These are phyloP conservation scores for Charadrius vociferus DNA, from an alignment of 2,113 vertebrate species.

Conservation along the genomic window DNA sequence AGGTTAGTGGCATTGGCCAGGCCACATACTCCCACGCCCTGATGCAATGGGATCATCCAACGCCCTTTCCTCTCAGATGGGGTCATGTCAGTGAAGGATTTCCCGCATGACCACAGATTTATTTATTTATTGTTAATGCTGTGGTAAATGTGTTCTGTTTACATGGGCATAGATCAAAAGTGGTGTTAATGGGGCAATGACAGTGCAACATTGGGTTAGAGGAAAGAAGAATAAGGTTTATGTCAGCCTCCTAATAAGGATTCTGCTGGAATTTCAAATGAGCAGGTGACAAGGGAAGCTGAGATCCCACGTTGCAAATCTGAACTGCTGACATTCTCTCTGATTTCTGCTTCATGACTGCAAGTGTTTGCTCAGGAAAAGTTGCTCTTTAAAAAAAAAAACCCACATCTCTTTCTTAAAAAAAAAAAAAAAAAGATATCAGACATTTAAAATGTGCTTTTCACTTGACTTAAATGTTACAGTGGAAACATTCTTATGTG, in stretches of 20 bases:
- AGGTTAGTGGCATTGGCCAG: background rate
- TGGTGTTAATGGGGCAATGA: background rate
- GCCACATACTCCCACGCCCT: fast-evolving
- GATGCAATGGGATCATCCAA: background rate
- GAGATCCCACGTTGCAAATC: background rate
- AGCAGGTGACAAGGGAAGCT: background rate
- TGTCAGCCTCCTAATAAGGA: background rate
- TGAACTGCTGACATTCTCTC: background rate
- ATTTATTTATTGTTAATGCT: background rate
- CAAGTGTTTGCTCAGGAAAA: background rate
- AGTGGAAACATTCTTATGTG: background rate
- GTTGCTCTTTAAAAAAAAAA: background rate
- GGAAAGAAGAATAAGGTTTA: background rate
- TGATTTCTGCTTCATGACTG: background rate
- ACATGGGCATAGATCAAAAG: background rate
- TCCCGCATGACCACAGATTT: background rate
- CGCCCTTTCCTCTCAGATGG: background rate
- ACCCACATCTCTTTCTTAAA: background rate
- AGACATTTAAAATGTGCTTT: background rate
- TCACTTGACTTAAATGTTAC: constrained; percentile 47
- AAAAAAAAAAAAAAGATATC: background rate
- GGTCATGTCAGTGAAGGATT: background rate
- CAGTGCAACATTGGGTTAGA: background rate
- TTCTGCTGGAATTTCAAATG: background rate
- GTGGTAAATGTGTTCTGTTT: background rate